Evolutionary conservation across 2,888 invertebrate genomes (phyloP), one percentile per base, ranked within the genome.

Genomic region (Sycophila texana): DNA sequence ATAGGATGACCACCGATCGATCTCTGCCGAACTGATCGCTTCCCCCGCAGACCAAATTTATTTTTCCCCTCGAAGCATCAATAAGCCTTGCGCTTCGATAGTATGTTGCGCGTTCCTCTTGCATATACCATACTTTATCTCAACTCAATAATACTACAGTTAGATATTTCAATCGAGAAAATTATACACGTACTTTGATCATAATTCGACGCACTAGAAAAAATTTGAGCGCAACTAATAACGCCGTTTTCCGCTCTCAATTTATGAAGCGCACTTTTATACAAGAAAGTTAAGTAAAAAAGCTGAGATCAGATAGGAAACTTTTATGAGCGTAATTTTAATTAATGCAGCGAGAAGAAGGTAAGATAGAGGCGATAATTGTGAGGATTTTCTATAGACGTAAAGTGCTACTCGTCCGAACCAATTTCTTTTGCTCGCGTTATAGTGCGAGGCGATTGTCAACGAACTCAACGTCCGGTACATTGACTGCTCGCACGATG

Each of bases 401-500:
- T 66, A 60, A 58, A 66, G 74, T 30, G 22, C n/a, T 16, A 26
- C 13, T 47, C 49, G 51, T 60, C n/a, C 67, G 30, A 60, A 49
- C 49, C 60, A 75, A 75, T 68, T 68, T 75, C 55, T 65, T 51
- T 61, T n/a, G 55, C 60, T 10, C 14, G 22, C 51, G 20, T 13
- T n/a, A n/a, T n/a, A 51, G 58, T 20, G 39, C 14, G 58, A 39
- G 26, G 71, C 22, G 49, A 76, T 63, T 60, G 60, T 71, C 70
- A 74, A 47, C 68, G 63, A 60, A 39, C 53, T 61, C 51, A 58
- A 71, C 65, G 78, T 81, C 81, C 82, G 79, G 77, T 79, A 81
- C 82, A 83, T 83, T 83, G 82, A 84, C 82, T 84, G 82, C 72
- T 75, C 74, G 74, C 78, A 80, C 81, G 74, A 57, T 71, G 39